Percentiles rank a stretch among this genome's conserved stretches.
Evolutionary conservation across 2,113 vertebrate genomes (phyloP).

Genomic region (Poeciliopsis retropinna): DNA sequence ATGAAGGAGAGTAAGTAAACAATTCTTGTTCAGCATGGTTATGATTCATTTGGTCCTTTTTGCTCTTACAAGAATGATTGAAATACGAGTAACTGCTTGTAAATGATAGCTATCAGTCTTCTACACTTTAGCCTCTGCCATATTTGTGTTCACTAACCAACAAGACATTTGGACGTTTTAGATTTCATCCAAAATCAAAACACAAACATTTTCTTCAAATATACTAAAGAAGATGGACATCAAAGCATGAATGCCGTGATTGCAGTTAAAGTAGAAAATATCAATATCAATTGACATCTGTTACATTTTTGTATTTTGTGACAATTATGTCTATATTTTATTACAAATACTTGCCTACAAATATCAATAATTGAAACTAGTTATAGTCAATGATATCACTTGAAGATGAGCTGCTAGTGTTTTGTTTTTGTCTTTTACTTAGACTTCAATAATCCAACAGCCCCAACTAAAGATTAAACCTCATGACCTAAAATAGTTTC

Average conservation of each 20-base stretch:
- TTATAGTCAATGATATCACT: neutral
- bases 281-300: no score
- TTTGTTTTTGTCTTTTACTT: neutral
- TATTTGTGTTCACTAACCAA: neutral
- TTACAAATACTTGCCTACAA: no score
- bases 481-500: neutral
- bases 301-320: no score
- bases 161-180: neutral
- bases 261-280: no score
- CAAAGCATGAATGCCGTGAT: no score
- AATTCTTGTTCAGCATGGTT: constrained; percentile 26
- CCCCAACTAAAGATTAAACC: neutral
- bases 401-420: neutral
- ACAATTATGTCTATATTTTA: no score
- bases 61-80: constrained; percentile 12
- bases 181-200: neutral
- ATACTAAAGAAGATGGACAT: neutral
- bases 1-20: constrained; percentile 6
- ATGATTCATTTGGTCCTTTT: constrained; percentile 57
- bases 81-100: neutral
- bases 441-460: neutral
- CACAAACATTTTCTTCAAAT: neutral
- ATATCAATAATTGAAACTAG: no score
- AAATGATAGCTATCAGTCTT: neutral
- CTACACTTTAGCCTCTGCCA: neutral